Evolutionary conservation across 2,797 vertebrate species (phyloP).

Genomic region (Myotis daubentonii): DNA sequence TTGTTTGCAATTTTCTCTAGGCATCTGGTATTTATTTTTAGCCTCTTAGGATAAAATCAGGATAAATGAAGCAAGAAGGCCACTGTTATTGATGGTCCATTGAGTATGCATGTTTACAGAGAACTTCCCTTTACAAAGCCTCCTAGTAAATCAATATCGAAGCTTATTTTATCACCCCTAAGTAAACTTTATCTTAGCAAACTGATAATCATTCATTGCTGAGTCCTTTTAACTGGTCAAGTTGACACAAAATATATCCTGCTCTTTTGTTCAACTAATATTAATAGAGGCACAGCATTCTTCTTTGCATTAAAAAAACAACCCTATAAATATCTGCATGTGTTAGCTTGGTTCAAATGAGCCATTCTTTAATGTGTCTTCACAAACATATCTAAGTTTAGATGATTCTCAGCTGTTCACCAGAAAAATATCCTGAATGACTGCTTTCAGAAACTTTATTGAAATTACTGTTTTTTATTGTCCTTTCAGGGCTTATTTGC

Average conservation of each 20-base stretch:
- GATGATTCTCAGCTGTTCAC: slow-evolving; percentile 45
- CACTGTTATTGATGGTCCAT: slow-evolving; percentile 72
- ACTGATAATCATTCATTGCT: slow-evolving; percentile 41
- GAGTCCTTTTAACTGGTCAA: slow-evolving; percentile 41
- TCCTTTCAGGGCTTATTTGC: background rate
- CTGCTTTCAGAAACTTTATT: background rate
- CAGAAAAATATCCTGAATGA: background rate
- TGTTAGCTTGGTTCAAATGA: slow-evolving; percentile 23
- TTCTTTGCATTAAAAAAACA: slow-evolving; percentile 4
- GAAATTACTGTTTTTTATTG: slow-evolving; percentile 13
- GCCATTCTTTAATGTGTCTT: slow-evolving; percentile 41
- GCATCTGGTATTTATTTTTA: slow-evolving; percentile 60
- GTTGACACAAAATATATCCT: slow-evolving; percentile 48
- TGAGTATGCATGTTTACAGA: slow-evolving; percentile 64
- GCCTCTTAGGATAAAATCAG: slow-evolving; percentile 53
- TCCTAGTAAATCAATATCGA: slow-evolving; percentile 71
- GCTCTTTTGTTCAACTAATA: slow-evolving; percentile 38
- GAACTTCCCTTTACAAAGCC: slow-evolving; percentile 66
- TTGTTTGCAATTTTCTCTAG: slow-evolving; percentile 57
- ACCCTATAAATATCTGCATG: slow-evolving; percentile 24
- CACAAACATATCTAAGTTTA: slow-evolving; percentile 34
- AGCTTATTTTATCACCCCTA: slow-evolving; percentile 69
- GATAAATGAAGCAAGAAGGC: slow-evolving; percentile 71
- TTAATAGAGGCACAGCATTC: background rate
- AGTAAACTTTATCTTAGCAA: slow-evolving; percentile 70